Evolutionary conservation across 2,113 vertebrate species (phyloP).

Genomic region (Aphelocoma coerulescens): DNA sequence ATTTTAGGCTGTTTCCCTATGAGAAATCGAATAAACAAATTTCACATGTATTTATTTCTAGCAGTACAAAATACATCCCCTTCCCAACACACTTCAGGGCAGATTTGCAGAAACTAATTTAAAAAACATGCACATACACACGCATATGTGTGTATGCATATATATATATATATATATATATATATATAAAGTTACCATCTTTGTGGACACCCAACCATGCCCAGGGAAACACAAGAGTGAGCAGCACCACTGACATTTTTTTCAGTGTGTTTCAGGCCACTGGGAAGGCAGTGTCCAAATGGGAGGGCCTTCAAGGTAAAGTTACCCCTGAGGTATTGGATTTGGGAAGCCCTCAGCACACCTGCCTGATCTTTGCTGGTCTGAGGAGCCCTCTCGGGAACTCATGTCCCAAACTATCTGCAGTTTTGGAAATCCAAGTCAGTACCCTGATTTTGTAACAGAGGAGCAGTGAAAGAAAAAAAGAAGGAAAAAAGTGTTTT

Average conservation of each 20-base stretch:
- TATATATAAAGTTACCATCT: not conserved
- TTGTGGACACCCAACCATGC: not conserved
- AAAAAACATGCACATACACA: not conserved
- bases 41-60: not conserved
- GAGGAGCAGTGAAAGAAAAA: accelerated
- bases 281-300: not conserved
- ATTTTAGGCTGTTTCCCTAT: not conserved
- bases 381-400: not conserved
- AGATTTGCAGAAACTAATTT: not conserved
- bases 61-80: not conserved
- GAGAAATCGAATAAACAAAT: slow-evolving; percentile 9
- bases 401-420: not conserved
- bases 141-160: accelerated
- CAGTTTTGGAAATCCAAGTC: not conserved
- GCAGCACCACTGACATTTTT: not conserved
- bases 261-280: not conserved
- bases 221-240: not conserved
- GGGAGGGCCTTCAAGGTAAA: not conserved
- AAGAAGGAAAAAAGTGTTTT: too few species aligned
- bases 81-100: not conserved
- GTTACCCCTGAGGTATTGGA: accelerated
- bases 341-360: not conserved
- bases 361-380: not conserved
- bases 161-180: too few species aligned
- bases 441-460: not conserved